Base-by-base conservation (phyloP, 2,113 vertebrate genomes). In the Vulpes lagopus region DNA sequence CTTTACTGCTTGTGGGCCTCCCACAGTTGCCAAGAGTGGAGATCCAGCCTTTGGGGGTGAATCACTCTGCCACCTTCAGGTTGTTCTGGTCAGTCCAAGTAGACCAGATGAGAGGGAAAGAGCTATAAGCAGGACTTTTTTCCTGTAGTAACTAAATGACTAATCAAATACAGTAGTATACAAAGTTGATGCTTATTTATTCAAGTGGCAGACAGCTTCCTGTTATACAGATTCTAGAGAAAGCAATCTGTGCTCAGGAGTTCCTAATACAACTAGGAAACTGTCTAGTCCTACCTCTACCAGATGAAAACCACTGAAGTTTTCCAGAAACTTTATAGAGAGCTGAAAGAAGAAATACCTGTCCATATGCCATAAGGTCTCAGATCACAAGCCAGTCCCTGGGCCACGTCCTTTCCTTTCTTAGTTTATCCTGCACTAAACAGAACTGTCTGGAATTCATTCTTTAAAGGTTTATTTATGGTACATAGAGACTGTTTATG, bases 21-120 rank as follows among this genome's bases (percentile, higher is more conserved):
- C 17, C 17, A 0, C 5, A 0, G 22, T 73, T 11, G 35, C 80
- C 80, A 85, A 67, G 49, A 25, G 59, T 59, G 3, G 25, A 86
- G 49, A 49, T 2, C 0, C 3, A 8, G 78, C 3, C 23, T 55
- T 12, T 19, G 94, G 83, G 83, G 5, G 6, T 0, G 94, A 97
- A 84, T 51, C 92, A 65, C 85, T 97, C 97, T 98, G 98, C 99
- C 98, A 98, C 96, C 98, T 98, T 97, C 98, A 98, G 98, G 98
- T 89, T 95, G 94, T 94, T 89, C 96, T 27, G 43, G 95, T 88
- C 78, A 64, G 94, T 25, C 76, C 30, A 30, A 83, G 71, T 10
- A 14, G 7, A 69, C 20, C 49, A 55, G n/a, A 76, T 0, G 38
- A 64, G 62, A 51, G 43, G 97, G 32, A 62, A 78, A 97, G 95